Percentiles rank a stretch among this genome's conserved stretches.
Evolutionary conservation across 37 sponge, comb jelly and placozoan species (phyloP).

Genomic region (Spongilla lacustris): DNA sequence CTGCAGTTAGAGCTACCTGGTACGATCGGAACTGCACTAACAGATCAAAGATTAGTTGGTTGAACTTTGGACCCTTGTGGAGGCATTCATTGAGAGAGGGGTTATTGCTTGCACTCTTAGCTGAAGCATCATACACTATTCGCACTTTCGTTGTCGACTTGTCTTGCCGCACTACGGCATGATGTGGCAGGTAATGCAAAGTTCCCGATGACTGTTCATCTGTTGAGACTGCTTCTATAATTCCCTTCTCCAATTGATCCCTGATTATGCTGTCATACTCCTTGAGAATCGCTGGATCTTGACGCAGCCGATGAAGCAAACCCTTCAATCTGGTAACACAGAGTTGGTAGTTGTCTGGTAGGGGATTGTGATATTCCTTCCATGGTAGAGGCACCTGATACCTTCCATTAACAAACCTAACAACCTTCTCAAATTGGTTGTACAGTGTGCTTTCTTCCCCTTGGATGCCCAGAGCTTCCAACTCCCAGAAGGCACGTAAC

Average conservation of each 20-base stretch:
- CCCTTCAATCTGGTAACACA: constrained; percentile 1
- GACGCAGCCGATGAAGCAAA: constrained; percentile 7
- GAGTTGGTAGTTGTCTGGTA: constrained; percentile 22
- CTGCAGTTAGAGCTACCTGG: constrained; percentile 2
- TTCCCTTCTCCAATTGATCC: constrained; percentile 10
- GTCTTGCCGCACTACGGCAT: constrained; percentile 30
- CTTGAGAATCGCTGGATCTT: constrained; percentile 2
- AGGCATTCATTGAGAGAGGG: constrained; percentile 39
- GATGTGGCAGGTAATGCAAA: constrained; percentile 31
- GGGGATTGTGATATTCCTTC: not conserved
- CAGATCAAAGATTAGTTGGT: constrained; percentile 27
- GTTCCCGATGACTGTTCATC: not conserved
- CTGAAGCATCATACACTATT: constrained; percentile 34
- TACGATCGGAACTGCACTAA: constrained; percentile 19
- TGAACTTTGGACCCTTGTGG: constrained; percentile 18
- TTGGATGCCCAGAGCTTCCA: constrained; percentile 16
- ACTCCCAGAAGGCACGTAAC: constrained; percentile 13
- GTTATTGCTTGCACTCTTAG: constrained; percentile 6
- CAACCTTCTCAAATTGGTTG: not conserved
- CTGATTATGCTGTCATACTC: constrained; percentile 15
- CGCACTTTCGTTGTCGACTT: constrained; percentile 35
- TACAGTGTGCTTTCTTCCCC: not conserved
- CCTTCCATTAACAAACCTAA: not conserved
- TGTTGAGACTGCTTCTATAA: not conserved
- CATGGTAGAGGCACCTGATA: constrained; percentile 27